Conservation (phyloP, 2,888 invertebrate genomes). For the Melanchra persicariae region DNA sequence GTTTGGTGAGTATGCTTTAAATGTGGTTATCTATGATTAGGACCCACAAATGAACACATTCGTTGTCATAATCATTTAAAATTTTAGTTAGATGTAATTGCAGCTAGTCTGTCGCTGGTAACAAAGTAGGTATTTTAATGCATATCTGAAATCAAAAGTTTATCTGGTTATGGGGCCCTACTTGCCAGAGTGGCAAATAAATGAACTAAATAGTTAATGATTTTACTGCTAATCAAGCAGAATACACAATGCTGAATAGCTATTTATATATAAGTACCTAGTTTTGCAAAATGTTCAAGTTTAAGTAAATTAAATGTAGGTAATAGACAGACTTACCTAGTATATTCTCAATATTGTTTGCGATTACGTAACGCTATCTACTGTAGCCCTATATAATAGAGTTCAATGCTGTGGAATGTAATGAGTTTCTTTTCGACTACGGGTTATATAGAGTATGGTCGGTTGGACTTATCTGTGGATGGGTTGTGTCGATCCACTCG, state of each 20-base stretch:
- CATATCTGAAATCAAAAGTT: conserved; percentile 64
- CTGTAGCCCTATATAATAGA: conserved; percentile 20
- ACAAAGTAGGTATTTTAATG: conserved; percentile 3
- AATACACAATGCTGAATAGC: too few species aligned
- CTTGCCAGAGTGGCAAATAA: conserved; percentile 17
- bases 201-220: background rate
- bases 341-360: conserved; percentile 7
- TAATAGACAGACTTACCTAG: conserved; percentile 42
- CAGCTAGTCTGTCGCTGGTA: conserved; percentile 40
- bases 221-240: conserved; percentile 25
- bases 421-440: conserved; percentile 38
- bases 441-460: conserved; percentile 62
- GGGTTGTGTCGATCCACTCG: conserved; percentile 74
- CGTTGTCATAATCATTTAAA: background rate
- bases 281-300: background rate
- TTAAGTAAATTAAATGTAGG: background rate
- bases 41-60: conserved; percentile 11
- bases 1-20: background rate
- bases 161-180: conserved; percentile 60
- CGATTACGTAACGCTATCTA: conserved; percentile 22
- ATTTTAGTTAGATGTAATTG: conserved; percentile 11
- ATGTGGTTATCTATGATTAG: background rate
- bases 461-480: conserved; percentile 79
- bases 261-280: too few species aligned
- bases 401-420: conserved; percentile 11